These are phyloP conservation scores for Troglohyphantes excavatus DNA, from an alignment of 2,888 invertebrate species.

Conservation along the genomic window DNA sequence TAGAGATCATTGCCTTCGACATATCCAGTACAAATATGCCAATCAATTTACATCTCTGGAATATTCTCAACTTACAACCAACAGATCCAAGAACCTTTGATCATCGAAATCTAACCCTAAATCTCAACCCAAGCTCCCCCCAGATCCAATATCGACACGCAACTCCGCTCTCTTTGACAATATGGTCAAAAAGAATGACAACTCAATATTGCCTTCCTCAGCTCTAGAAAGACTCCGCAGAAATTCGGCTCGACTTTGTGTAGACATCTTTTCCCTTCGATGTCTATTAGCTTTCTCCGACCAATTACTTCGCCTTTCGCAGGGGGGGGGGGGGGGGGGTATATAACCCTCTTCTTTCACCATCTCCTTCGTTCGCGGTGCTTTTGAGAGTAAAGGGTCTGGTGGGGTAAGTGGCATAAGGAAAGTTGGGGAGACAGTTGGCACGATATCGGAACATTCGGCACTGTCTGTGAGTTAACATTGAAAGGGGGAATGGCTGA, in stretches of 20 bases:
- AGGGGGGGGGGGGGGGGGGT: constrained; percentile 9
- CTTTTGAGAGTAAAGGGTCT: constrained; percentile 12
- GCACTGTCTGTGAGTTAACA: not conserved
- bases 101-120: not conserved
- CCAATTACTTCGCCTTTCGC: constrained; percentile 23
- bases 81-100: too few species aligned
- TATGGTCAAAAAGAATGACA: constrained; percentile 46
- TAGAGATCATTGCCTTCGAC: too few species aligned
- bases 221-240: not conserved
- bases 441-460: constrained; percentile 21
- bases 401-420: constrained; percentile 31
- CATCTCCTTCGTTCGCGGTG: not conserved
- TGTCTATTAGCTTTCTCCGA: constrained; percentile 68
- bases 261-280: not conserved
- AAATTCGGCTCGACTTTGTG: not conserved
- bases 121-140: not conserved
- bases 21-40: too few species aligned
- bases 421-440: constrained; percentile 36
- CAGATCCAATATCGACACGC: constrained; percentile 13
- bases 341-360: constrained; percentile 13
- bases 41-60: too few species aligned
- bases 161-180: not conserved
- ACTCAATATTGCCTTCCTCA: constrained; percentile 11
- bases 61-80: too few species aligned
- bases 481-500: not conserved